Evolutionary conservation across 2,113 vertebrate species (phyloP), one percentile per base, ranked within the genome.

Genomic region (Psittacula cyanocephala): DNA sequence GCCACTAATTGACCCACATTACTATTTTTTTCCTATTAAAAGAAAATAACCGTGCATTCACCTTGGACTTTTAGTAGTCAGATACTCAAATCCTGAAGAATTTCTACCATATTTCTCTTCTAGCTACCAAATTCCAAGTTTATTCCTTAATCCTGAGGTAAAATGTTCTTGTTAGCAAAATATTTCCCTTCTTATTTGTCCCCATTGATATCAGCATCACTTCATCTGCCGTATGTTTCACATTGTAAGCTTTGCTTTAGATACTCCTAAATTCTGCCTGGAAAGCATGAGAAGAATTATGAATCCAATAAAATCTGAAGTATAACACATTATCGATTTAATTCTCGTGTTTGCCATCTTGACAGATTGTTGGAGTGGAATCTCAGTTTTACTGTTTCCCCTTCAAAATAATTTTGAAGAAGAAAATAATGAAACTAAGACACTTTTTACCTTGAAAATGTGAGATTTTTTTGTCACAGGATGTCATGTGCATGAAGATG

Each of bases 331-430:
- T 89, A 59, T 62, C 89, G 46, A 70, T 55, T 49, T 11, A 14
- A 74, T 94, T 93, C 93, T 77, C 53, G 47, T 72, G 75, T 96
- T 89, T 95, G 11, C 27, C 67, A 37, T 88, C 87, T 82, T 83
- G 71, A 89, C 59, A 89, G 67, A 88, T n/a, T 59, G 37, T 9
- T 86, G n/a, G 37, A 72, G 37, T 63, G 8, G 31, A 88, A 91
- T 46, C 33, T 85, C 81, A 76, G 1, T 76, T 89, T 82, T 86
- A 84, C 33, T 71, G 12, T 86, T 86, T 75, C 35, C 20, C 59
- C 13, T 85, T 85, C 25, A 43, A 72, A 85, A 85, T 59, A 76
- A 71, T 10, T 33, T 89, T 62, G 59, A 82, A 43, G 22, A 89
- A 91, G 67, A 88, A 86, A 80, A 35, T 70, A 80, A 85, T 70